Evolutionary conservation across 2,888 invertebrate species (phyloP), one percentile per base, ranked within the genome.

Genomic region (Lamproptera curius): DNA sequence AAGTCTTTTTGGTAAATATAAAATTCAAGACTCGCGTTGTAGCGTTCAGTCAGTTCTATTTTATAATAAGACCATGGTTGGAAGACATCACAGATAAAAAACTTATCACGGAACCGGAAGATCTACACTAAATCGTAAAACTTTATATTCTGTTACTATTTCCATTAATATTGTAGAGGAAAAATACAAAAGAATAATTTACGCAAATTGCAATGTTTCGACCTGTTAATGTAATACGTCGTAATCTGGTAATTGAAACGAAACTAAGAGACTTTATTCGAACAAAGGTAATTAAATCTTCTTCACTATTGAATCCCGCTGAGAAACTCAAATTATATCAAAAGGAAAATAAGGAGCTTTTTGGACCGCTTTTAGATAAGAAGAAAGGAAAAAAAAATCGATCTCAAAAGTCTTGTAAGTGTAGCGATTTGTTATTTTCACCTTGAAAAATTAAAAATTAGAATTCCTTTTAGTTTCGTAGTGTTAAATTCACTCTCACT

Each of bases 321-420:
- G 82, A 88, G 50, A 76, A 81, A 51, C 56, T 88, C 3, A 89
- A 87, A 63, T 66, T 78, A 49, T 83, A 81, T 58, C 73, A 89
- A 53, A 86, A 73, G 59, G 89, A 90, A 53, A 87, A 87, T 52
- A 89, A 88, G 58, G 72, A 76, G 31, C 52, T 88, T 5, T 90
- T 88, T 52, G 90, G 90, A 4, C 76, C 83, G 0, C 60, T 90
- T 42, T 54, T 89, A 34, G 89, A 90, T 59, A 84, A 80, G 0
- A 84, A 71, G 50, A 81, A 77, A 58, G 70, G 89, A 61, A 86
- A 76, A 65, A 76, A 70, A 58, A 74, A 68, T 62, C 82, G 77
- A 28, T 60, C 70, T 49, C 66, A 68, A 57, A 82, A 83, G 58
- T 63, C 73, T 61, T 77, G 86, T 84, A 66, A 75, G 78, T 74